Evolutionary conservation across 2,888 invertebrate species (phyloP).

Genomic region (Nipponacmea schrenckii): DNA sequence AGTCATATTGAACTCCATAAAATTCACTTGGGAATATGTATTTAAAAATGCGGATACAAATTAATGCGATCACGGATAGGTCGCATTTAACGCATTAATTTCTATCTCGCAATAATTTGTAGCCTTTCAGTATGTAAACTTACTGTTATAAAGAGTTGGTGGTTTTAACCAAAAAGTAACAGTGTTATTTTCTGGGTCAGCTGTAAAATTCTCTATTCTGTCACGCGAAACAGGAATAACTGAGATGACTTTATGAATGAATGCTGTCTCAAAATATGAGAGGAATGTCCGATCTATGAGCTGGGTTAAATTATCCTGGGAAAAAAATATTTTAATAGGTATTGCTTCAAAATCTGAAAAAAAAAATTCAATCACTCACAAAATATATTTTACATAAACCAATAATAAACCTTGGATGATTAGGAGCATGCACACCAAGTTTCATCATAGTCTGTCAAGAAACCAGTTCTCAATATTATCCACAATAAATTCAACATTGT

Average conservation of each 20-base stretch:
- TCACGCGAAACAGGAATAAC: neutral
- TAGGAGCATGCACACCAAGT: too few relatives aligned
- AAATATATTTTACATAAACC: neutral
- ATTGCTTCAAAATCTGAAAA: conserved; percentile 4
- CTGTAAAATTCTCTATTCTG: conserved; percentile 3
- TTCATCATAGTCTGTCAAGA: too few relatives aligned
- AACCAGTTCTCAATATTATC: too few relatives aligned
- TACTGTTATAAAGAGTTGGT: neutral
- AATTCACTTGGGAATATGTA: too few relatives aligned
- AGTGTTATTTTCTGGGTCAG: conserved; percentile 5
- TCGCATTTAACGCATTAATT: too few relatives aligned
- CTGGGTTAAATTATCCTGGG: neutral
- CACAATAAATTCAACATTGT: too few relatives aligned
- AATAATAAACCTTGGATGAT: too few relatives aligned
- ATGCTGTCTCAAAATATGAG: neutral
- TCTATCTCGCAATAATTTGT: too few relatives aligned
- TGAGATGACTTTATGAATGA: neutral
- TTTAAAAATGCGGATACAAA: too few relatives aligned
- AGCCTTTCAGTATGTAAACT: neutral
- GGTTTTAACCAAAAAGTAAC: neutral
- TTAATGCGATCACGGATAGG: too few relatives aligned
- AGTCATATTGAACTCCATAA: too few relatives aligned
- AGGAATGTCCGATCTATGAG: neutral
- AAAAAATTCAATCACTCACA: neutral
- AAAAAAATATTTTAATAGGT: neutral